Percentiles rank a stretch among this genome's conserved stretches.
These are phyloP conservation scores for Elegia similella DNA, from an alignment of 2,888 invertebrate genomes.

Conservation along the genomic window DNA sequence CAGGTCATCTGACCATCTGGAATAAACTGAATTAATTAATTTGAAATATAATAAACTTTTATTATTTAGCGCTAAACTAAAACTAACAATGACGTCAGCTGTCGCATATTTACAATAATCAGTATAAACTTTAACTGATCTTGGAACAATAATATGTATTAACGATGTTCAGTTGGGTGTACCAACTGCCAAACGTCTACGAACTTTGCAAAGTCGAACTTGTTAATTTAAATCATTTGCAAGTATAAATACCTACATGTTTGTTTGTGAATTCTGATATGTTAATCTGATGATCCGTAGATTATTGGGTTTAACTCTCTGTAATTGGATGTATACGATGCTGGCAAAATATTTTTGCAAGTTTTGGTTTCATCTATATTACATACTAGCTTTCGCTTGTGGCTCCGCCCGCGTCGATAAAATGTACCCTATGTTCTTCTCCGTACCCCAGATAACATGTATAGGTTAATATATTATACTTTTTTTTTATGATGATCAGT, in stretches of 20 bases:
- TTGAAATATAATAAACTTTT: too few species aligned
- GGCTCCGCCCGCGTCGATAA: too few species aligned
- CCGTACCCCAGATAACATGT: too few species aligned
- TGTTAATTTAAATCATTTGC: background rate
- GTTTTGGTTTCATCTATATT: too few species aligned
- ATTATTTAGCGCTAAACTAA: background rate
- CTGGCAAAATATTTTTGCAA: background rate
- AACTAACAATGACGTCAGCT: background rate
- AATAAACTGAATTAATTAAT: too few species aligned
- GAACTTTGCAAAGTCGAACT: background rate
- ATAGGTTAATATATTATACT: too few species aligned
- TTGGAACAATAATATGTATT: background rate
- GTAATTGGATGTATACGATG: background rate
- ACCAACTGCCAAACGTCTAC: background rate
- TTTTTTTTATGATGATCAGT: too few species aligned
- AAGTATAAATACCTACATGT: background rate
- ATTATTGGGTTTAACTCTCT: background rate
- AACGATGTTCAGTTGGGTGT: background rate
- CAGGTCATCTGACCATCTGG: too few species aligned
- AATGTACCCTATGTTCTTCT: too few species aligned
- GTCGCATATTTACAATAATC: background rate
- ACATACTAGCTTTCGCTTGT: too few species aligned
- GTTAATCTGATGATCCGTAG: background rate
- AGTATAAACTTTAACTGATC: background rate
- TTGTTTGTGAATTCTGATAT: background rate